A percentile compares a stretch with the other conserved stretches of the same genome.
Conservation (phyloP, 2,797 vertebrate species). For the Mormyrus hasselquistii region DNA sequence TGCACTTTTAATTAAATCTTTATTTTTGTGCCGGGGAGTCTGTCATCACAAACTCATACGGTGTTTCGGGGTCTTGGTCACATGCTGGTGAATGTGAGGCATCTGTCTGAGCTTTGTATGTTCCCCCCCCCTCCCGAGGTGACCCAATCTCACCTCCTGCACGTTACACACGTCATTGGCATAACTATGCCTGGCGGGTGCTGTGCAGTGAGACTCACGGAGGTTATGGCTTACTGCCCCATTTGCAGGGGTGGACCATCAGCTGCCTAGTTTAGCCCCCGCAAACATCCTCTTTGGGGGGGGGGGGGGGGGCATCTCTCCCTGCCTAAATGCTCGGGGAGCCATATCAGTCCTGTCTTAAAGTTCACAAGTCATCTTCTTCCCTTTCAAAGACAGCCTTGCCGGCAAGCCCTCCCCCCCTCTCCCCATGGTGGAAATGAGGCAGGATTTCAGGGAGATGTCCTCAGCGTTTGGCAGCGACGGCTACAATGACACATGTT, state of each 20-base stretch:
- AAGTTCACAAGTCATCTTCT: neutral
- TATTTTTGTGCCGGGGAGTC: neutral
- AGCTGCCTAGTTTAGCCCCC: neutral
- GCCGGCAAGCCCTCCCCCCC: neutral
- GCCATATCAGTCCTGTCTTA: neutral
- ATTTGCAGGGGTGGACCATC: neutral
- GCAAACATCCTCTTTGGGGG: neutral
- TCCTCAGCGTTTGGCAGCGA: neutral
- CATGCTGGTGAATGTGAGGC: neutral
- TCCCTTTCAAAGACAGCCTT: neutral
- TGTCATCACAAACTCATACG: neutral
- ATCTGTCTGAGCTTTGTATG: neutral
- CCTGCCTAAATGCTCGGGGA: neutral
- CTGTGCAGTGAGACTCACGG: neutral
- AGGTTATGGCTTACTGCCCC: neutral
- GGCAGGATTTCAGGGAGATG: neutral
- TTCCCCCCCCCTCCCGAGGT: neutral
- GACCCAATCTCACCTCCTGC: neutral
- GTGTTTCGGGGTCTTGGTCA: neutral
- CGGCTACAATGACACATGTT: neutral
- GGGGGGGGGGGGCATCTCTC: neutral
- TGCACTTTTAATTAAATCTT: neutral
- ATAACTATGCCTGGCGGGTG: neutral
- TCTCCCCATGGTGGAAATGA: neutral
- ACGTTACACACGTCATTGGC: neutral